Base-by-base conservation (phyloP, 2,888 invertebrate genomes). In the Epirrita christyi region DNA sequence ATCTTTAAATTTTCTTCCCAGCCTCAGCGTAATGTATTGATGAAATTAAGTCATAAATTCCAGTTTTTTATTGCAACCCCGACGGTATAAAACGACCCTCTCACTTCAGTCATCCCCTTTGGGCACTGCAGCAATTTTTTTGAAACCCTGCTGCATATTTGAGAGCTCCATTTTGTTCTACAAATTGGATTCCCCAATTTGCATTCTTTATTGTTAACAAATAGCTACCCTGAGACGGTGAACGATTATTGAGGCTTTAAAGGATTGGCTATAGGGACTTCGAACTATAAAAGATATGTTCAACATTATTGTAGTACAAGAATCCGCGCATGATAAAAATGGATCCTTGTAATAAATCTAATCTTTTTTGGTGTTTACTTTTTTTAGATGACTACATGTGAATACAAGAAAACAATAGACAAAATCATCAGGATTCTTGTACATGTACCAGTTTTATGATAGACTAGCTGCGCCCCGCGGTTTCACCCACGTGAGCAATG, bases 151-250 rank as follows among this genome's bases (percentile, higher is more conserved):
- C 64, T 81, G 80, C 80, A 81, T 81, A 81, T 81, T 78, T 79
- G 73, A 80, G 70, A 71, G 71, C 70, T 61, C 62, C 72, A 75
- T 78, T 78, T 77, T 77, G 75, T 75, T 72, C 66, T 68, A 73
- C 74, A 78, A 80, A 81, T 81, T 81, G 80, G 78, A 81, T 80
- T 73, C 73, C 66, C 67, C 75, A 72, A 78, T 81, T 79, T 80
- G 78, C 78, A 80, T 81, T 75, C 70, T 80, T 81, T 78, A 81
- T 78, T 72, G 73, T 69, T 71, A 67, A 80, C 78, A 74, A 78
- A 81, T 78, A 78, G 68, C 68, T 63, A 65, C 61, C 66, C 51
- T 63, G 63, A 72, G 74, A 73, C 68, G 64, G 68, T 67, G 66
- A 64, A 68, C 66, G 64, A 68, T 67, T 70, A 75, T 72, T 67